phyloP scores from a whole-genome alignment of 2,797 vertebrate genomes.

The Nothura maculosa region DNA sequence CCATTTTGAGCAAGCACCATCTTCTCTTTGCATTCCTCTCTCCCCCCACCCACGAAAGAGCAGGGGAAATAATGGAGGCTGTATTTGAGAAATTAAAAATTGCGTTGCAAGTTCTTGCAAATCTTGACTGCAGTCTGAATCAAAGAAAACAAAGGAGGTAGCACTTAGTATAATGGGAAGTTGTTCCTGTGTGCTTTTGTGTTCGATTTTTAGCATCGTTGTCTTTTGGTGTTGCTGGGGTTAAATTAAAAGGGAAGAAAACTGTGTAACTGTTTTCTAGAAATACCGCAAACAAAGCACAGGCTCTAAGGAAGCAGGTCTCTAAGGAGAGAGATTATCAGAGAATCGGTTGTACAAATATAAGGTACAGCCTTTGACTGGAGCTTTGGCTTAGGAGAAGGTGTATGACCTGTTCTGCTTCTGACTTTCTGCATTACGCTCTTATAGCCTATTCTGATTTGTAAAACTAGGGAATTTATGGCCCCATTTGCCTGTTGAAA shows the following conservation, averaged over 20 bases:
- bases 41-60: neutral
- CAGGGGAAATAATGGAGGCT: neutral
- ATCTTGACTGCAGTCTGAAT: neutral
- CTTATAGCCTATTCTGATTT: neutral
- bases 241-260: slow-evolving; percentile 42
- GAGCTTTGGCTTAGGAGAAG: neutral
- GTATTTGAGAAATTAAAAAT: neutral
- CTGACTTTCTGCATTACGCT: neutral
- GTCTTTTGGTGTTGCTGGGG: neutral
- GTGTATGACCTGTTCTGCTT: neutral
- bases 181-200: slow-evolving; percentile 33
- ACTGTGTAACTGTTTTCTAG: neutral
- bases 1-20: neutral
- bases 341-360: neutral
- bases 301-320: neutral
- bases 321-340: neutral
- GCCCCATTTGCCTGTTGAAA: neutral
- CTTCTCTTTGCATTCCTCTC: neutral
- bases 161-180: slow-evolving; percentile 48
- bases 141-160: slow-evolving; percentile 49
- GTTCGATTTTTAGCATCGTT: neutral
- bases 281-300: neutral
- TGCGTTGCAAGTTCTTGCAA: neutral
- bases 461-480: neutral
- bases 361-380: neutral